Conservation (phyloP, 2,113 vertebrate species). For the Oncorhynchus kisutch region DNA sequence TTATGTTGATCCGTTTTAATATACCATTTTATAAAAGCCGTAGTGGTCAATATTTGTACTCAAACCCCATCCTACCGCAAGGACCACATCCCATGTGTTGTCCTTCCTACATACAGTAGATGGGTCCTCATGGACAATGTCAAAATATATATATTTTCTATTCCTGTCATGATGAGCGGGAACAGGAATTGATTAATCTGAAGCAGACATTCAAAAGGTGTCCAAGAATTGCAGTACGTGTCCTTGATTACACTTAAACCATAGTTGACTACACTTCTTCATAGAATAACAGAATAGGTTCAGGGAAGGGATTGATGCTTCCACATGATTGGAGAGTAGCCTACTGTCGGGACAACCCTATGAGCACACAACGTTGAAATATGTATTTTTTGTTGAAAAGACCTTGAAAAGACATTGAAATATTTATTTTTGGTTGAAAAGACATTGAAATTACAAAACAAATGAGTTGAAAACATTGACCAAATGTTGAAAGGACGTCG, state of each 20-base stretch:
- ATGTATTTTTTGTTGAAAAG: too few species aligned
- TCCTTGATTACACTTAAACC: slow-evolving; percentile 57
- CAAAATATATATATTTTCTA: not conserved
- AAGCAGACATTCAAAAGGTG: slow-evolving; percentile 28
- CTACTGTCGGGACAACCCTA: slow-evolving; percentile 23
- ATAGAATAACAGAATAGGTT: slow-evolving; percentile 21
- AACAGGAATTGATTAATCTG: slow-evolving; percentile 32
- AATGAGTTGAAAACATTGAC: too few species aligned
- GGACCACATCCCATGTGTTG: too few species aligned
- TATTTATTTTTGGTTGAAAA: too few species aligned
- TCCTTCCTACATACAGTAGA: not conserved
- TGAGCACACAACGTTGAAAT: too few species aligned
- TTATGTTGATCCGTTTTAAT: slow-evolving; percentile 16
- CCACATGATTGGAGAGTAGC: slow-evolving; percentile 12
- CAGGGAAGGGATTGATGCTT: slow-evolving; percentile 22
- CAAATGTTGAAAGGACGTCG: too few species aligned
- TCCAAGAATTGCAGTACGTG: slow-evolving; percentile 23
- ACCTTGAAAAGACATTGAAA: too few species aligned
- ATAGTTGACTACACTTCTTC: slow-evolving; percentile 39
- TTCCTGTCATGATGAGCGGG: slow-evolving; percentile 29
- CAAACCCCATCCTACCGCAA: not conserved
- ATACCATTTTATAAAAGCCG: slow-evolving; percentile 25
- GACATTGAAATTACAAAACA: too few species aligned
- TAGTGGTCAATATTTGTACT: not conserved
- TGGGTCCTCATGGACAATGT: not conserved